Evolutionary conservation across 2,888 invertebrate species (phyloP).

Genomic region (Periphyllus acericola): DNA sequence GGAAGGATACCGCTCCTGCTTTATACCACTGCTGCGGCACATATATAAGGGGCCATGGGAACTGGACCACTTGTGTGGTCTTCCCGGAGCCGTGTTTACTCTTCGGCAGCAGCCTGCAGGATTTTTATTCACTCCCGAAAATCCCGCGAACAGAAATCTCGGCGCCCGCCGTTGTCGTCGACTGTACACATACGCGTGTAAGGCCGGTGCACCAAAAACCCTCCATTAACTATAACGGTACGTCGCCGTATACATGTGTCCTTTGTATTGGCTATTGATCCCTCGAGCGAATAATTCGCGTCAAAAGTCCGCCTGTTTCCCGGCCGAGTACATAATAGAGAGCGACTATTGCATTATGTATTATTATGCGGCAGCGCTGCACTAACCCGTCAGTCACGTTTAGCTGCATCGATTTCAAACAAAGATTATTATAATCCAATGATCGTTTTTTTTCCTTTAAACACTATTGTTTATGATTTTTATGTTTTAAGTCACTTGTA

Average conservation of each 20-base stretch:
- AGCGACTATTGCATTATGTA: too few species aligned
- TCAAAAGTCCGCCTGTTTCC: neutral
- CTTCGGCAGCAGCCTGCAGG: constrained; percentile 40
- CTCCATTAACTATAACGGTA: neutral
- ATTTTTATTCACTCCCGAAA: constrained; percentile 52
- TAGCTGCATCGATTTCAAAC: too few species aligned
- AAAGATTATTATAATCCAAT: too few species aligned
- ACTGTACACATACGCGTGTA: too few species aligned
- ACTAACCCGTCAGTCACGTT: too few species aligned
- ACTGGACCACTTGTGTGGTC: constrained; percentile 60
- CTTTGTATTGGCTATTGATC: neutral
- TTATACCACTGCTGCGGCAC: neutral
- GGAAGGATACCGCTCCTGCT: neutral
- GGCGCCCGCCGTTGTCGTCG: constrained; percentile 3
- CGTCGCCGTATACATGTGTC: neutral
- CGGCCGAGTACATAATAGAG: too few species aligned
- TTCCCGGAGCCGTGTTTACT: constrained; percentile 53
- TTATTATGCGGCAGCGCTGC: too few species aligned
- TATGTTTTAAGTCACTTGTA: too few species aligned
- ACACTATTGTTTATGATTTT: too few species aligned
- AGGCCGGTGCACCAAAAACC: neutral
- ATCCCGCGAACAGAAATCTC: constrained; percentile 52
- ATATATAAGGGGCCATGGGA: constrained; percentile 41
- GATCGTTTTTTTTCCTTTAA: too few species aligned
- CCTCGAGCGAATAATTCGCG: neutral